These are phyloP conservation scores for Hydrophis major DNA, from an alignment of 2,797 vertebrate genomes.

Conservation along the genomic window DNA sequence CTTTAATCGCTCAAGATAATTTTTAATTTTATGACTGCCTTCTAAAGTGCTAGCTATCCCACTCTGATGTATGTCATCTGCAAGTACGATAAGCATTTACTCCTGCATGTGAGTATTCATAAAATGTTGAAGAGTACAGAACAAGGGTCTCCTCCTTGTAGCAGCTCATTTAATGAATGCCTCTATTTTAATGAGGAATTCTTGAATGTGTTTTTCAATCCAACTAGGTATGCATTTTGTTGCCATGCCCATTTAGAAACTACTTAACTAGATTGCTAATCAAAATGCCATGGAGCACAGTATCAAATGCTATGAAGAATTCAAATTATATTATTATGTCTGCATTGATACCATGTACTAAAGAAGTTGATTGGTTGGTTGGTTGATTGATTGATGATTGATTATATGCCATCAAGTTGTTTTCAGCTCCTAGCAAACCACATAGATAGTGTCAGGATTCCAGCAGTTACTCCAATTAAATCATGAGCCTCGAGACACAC, in stretches of 20 bases:
- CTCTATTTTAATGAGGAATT: background rate
- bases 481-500: no score
- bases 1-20: background rate
- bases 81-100: background rate
- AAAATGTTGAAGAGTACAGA: background rate
- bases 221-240: background rate
- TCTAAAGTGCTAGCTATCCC: background rate
- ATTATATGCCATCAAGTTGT: background rate
- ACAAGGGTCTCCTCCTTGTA: background rate
- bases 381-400: background rate
- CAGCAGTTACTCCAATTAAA: no score
- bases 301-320: background rate
- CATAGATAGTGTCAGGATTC: background rate
- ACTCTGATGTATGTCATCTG: background rate
- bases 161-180: background rate
- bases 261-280: background rate
- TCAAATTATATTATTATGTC: background rate
- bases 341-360: background rate
- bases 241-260: background rate
- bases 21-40: background rate
- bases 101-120: background rate
- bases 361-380: background rate
- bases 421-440: background rate
- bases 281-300: background rate
- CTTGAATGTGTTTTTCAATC: background rate